phyloP scores from a whole-genome alignment of 2,113 vertebrate species.

The Petromus typicus region DNA sequence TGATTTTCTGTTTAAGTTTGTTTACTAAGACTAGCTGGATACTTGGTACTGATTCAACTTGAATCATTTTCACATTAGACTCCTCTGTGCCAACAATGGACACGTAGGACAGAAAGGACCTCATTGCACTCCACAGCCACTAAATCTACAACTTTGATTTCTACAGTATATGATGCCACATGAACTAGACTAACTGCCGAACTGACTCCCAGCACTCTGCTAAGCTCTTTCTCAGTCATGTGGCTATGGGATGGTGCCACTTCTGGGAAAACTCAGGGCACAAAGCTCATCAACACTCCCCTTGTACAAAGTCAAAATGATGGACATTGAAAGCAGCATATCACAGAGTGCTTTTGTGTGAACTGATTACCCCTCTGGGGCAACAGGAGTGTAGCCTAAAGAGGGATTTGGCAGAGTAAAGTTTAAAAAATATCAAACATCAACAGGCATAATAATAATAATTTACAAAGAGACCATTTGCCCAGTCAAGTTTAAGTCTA shows the following conservation, averaged over 20 bases:
- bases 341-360: slow-evolving; percentile 31
- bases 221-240: fast-evolving
- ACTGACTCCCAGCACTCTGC: neutral
- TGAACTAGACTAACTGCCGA: neutral
- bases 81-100: neutral
- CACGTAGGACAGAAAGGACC: neutral
- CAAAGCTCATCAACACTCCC: neutral
- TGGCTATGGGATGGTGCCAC: neutral
- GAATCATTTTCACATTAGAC: neutral
- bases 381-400: neutral
- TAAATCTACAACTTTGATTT: neutral
- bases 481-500: neutral
- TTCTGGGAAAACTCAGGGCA: neutral
- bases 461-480: slow-evolving; percentile 4
- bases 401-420: neutral
- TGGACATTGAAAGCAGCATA: neutral
- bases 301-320: neutral
- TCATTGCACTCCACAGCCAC: neutral
- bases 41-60: neutral
- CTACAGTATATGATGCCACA: neutral
- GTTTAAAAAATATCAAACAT: neutral
- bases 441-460: neutral
- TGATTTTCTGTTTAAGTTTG: neutral
- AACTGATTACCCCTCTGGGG: neutral
- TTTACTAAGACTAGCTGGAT: neutral